Conservation (phyloP, 2,113 vertebrate genomes). For the Cavia aperea region DNA sequence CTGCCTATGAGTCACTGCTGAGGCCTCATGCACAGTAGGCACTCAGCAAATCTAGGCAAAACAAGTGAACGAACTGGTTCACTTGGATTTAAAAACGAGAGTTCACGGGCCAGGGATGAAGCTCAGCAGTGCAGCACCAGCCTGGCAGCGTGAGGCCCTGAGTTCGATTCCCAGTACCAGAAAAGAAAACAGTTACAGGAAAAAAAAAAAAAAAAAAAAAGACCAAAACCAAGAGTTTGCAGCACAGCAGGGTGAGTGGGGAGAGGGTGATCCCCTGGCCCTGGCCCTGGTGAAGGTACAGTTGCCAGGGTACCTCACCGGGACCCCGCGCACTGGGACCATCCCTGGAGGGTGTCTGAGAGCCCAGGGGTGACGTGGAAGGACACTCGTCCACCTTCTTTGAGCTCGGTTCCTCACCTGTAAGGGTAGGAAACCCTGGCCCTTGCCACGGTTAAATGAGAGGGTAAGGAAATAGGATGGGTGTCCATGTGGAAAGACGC, state of each 20-base stretch:
- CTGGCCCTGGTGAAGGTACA: neutral
- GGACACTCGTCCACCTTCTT: neutral
- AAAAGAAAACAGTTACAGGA: too few species aligned
- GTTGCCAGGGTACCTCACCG: neutral
- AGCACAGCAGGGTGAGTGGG: neutral
- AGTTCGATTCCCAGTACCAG: too few species aligned
- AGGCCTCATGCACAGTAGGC: constrained; percentile 29
- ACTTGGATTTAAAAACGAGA: constrained; percentile 4
- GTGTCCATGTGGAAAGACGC: neutral
- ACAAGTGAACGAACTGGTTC: neutral
- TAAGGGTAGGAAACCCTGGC: neutral
- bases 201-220: too few species aligned
- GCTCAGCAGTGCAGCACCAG: too few species aligned
- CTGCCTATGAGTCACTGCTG: neutral
- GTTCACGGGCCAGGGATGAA: neutral
- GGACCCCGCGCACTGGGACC: too few species aligned
- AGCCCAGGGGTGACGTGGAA: neutral
- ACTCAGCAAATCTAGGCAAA: neutral
- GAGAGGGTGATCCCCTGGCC: neutral
- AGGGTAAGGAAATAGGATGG: neutral
- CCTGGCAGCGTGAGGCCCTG: too few species aligned
- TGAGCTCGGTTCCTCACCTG: neutral
- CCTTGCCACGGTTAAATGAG: neutral
- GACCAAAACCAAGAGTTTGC: neutral
- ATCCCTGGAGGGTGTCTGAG: neutral